Conservation (phyloP, 2,888 invertebrate genomes). For the Nomada fabriciana region DNA sequence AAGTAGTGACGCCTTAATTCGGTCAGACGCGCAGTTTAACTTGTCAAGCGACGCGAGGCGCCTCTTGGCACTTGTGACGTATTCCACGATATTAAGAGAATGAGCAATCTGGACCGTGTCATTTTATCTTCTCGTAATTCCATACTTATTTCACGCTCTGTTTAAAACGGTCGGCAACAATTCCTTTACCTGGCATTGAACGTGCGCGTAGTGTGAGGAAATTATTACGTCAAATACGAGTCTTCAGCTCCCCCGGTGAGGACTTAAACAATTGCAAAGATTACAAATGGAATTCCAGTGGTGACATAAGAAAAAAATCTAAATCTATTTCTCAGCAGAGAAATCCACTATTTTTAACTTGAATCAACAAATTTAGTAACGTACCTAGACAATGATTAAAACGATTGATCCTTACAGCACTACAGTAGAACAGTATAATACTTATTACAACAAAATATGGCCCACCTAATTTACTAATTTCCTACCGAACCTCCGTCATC, state of each 20-base stretch:
- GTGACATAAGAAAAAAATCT: too few species aligned
- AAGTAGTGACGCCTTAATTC: conserved; percentile 63
- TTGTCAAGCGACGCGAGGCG: conserved; percentile 57
- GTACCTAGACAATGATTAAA: too few species aligned
- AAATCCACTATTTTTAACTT: too few species aligned
- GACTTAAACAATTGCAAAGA: too few species aligned
- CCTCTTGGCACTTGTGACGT: conserved; percentile 66
- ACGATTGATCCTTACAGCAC: too few species aligned
- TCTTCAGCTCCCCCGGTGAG: not conserved
- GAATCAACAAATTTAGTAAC: too few species aligned
- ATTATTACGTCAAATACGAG: not conserved
- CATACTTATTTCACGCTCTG: conserved; percentile 10
- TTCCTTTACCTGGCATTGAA: not conserved
- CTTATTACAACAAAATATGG: too few species aligned
- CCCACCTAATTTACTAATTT: too few species aligned
- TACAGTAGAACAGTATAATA: too few species aligned
- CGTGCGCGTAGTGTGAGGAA: not conserved
- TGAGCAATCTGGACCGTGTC: conserved; percentile 55
- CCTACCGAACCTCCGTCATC: too few species aligned
- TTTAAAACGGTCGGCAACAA: not conserved
- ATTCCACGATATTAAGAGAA: conserved; percentile 59
- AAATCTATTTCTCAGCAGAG: too few species aligned
- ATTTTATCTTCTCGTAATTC: conserved; percentile 31
- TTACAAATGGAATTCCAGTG: too few species aligned
- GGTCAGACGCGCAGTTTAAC: conserved; percentile 61